Evolutionary conservation across 2,797 vertebrate genomes (phyloP), one percentile per base, ranked within the genome.

Genomic region (Galago senegalensis): DNA sequence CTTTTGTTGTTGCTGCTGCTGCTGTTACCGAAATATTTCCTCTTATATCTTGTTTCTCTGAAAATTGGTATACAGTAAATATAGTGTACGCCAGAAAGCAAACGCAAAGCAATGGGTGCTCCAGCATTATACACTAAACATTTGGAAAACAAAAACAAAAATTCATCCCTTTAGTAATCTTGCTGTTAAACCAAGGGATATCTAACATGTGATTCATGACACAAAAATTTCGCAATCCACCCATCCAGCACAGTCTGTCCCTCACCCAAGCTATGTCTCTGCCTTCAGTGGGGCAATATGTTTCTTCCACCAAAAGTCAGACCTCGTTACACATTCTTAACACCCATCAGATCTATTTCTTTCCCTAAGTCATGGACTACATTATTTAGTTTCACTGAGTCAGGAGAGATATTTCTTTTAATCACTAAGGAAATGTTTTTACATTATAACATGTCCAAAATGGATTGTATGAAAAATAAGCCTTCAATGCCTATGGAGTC

Each of bases 301-400:
- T 96, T 91, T 88, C 46, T 75, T 85, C 25, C 56, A 87, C 53
- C 70, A 14, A 73, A 96, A 93, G 88, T 81, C 31, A 88, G 56
- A 90, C 14, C 83, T 87, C 46, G 13, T 76, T 83, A 73, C 91
- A 79, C 20, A 60, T 80, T 95, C 87, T 46, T 87, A 91, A 79
- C 7, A 37, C 58, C 11, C 29, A 40, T 88, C 7, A 21, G 4
- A 58, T 92, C 61, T 91, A 73, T 75, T 92, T 95, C 34, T 67
- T 95, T 95, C 65, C 67, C 5, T 72, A 82, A 70, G 23, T 93
- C 61, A 63, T 60, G 23, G 5, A 20, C 17, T 92, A 29, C 46
- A 56, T 92, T 93, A 70, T 34, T 94, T 82, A 89, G 4, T 75
- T 91, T 89, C 27, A 58, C n/a, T 65, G 69, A 89, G n/a, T 60